phyloP scores from a whole-genome alignment of 1,140 invertebrate genomes.

The Xylocopa sonorina region DNA sequence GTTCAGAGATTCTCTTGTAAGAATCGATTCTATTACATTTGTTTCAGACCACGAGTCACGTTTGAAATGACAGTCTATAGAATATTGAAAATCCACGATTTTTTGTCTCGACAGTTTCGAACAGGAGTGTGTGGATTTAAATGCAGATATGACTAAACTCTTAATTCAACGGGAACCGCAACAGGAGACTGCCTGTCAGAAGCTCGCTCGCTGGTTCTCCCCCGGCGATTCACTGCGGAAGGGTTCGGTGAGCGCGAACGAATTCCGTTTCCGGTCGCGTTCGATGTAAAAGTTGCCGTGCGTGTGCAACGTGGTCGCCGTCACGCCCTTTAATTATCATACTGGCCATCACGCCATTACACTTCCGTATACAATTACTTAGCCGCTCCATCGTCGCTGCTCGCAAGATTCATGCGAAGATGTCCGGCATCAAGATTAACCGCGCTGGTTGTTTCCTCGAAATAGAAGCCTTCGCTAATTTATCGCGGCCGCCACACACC shows the following conservation, averaged over 20 bases:
- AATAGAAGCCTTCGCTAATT: conserved; percentile 49
- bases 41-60: conserved; percentile 13
- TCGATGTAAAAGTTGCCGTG: conserved; percentile 28
- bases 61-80: too few relatives aligned
- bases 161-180: not conserved
- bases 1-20: conserved; percentile 49
- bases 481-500: conserved; percentile 18
- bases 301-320: conserved; percentile 28
- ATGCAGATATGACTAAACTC: not conserved
- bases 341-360: conserved; percentile 55
- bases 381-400: conserved; percentile 42
- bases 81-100: too few relatives aligned
- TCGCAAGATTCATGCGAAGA: conserved; percentile 51
- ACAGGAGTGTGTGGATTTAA: too few relatives aligned
- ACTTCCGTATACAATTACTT: conserved; percentile 67
- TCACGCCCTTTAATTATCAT: conserved; percentile 67
- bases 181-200: not conserved
- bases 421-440: conserved; percentile 51
- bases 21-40: conserved; percentile 61
- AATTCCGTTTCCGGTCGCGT: conserved; percentile 21
- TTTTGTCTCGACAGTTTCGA: too few relatives aligned
- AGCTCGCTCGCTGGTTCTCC: not conserved
- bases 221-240: not conserved
- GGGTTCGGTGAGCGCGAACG: conserved; percentile 14
- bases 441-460: conserved; percentile 52